Evolutionary conservation across 2,113 vertebrate species (phyloP).

Genomic region (Girardinichthys multiradiatus): DNA sequence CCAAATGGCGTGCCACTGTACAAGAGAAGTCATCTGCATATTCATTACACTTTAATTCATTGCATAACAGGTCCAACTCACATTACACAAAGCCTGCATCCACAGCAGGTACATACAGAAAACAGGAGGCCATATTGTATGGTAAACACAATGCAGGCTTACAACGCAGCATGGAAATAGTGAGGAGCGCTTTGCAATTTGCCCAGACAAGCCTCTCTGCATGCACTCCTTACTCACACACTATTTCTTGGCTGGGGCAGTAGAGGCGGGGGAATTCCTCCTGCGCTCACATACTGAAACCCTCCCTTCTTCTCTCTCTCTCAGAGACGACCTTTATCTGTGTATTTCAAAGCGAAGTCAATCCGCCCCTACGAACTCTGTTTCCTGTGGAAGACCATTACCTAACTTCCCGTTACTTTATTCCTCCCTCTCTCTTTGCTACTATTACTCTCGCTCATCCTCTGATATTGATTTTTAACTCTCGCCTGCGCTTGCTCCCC

Average conservation of each 20-base stretch:
- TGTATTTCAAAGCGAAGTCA: conserved; percentile 75
- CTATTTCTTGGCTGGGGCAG: conserved; percentile 74
- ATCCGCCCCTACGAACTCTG: conserved; percentile 78
- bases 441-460: conserved; percentile 35
- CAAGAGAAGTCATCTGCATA: conserved; percentile 56
- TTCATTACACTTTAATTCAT: conserved; percentile 63
- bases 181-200: conserved; percentile 75
- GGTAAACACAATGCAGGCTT: conserved; percentile 56
- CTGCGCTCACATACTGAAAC: conserved; percentile 75
- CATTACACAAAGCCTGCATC: conserved; percentile 59
- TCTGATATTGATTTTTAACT: conserved; percentile 49
- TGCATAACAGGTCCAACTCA: conserved; percentile 68
- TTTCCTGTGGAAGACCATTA: conserved; percentile 81
- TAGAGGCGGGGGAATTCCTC: conserved; percentile 84
- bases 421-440: conserved; percentile 56
- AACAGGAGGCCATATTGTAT: conserved; percentile 55
- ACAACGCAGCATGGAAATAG: conserved; percentile 67
- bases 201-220: conserved; percentile 79
- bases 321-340: conserved; percentile 78
- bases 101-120: conserved; percentile 54
- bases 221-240: conserved; percentile 53
- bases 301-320: conserved; percentile 60
- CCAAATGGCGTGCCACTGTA: no score
- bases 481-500: conserved; percentile 34
- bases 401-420: conserved; percentile 77